A percentile compares a stretch with the other conserved stretches of the same genome.
These are phyloP conservation scores for Hyalella azteca DNA, from an alignment of 2,888 invertebrate genomes.

Conservation along the genomic window DNA sequence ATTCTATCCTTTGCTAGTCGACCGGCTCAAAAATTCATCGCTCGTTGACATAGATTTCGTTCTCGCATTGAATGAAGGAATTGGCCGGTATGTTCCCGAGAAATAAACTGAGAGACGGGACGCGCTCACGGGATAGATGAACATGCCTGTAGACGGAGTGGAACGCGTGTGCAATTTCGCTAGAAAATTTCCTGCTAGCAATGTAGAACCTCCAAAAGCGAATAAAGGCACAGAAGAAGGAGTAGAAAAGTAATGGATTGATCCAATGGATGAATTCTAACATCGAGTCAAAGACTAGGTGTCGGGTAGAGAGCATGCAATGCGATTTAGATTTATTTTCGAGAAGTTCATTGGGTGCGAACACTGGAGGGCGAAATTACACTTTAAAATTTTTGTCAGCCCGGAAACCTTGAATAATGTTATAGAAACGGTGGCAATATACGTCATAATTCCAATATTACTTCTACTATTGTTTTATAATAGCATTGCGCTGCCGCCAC, in stretches of 20 bases:
- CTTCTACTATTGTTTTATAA: not conserved
- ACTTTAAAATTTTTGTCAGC: not conserved
- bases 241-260: not conserved
- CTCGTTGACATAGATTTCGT: constrained; percentile 21
- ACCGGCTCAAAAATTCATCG: not conserved
- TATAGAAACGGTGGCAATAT: not conserved
- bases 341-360: not conserved
- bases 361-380: not conserved
- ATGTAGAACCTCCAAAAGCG: not conserved
- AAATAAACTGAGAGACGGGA: not conserved
- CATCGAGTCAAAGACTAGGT: not conserved
- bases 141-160: not conserved
- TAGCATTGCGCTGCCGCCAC: not conserved
- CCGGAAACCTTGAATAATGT: not conserved
- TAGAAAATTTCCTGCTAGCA: not conserved
- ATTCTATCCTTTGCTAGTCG: not conserved
- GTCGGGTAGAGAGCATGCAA: not conserved
- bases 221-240: not conserved
- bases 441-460: not conserved
- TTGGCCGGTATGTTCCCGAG: not conserved
- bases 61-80: not conserved
- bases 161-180: not conserved
- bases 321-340: not conserved
- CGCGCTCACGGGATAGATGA: not conserved
- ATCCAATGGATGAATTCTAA: not conserved